Percentiles rank a stretch among this genome's conserved stretches.
Evolutionary conservation across 2,888 invertebrate species (phyloP).

Genomic region (Pandemis heparana): DNA sequence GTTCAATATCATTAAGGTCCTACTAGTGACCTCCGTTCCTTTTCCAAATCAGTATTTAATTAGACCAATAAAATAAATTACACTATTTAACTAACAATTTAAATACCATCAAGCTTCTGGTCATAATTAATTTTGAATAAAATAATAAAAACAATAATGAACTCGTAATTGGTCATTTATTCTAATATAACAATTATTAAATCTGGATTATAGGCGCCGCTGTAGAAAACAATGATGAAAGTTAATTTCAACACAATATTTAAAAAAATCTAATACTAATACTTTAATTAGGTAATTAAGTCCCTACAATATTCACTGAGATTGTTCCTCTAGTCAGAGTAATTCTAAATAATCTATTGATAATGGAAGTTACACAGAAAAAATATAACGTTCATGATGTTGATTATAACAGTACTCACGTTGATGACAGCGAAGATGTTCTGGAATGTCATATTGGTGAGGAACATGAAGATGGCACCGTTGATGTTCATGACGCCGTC

Average conservation of each 20-base stretch:
- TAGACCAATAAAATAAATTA: background rate
- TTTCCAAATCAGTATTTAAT: background rate
- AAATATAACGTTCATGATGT: background rate
- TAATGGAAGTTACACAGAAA: too few species aligned
- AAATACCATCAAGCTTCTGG: background rate
- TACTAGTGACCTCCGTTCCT: background rate
- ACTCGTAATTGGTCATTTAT: background rate
- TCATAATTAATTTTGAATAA: background rate
- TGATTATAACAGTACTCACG: constrained; percentile 84
- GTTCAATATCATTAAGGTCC: background rate
- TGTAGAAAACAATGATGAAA: background rate
- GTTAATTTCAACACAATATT: too few species aligned
- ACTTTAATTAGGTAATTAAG: too few species aligned
- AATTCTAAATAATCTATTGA: too few species aligned
- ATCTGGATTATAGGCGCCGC: background rate
- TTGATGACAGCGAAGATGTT: constrained; percentile 98
- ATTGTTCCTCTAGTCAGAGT: too few species aligned
- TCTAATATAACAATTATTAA: background rate
- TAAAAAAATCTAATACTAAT: too few species aligned
- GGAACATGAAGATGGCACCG: constrained; percentile 95
- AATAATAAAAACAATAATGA: background rate
- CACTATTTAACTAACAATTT: background rate
- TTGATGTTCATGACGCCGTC: constrained; percentile 98
- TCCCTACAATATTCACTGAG: too few species aligned
- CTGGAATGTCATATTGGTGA: constrained; percentile 97